Base-by-base conservation (phyloP, 2,797 vertebrate species). In the Phoebastria nigripes region DNA sequence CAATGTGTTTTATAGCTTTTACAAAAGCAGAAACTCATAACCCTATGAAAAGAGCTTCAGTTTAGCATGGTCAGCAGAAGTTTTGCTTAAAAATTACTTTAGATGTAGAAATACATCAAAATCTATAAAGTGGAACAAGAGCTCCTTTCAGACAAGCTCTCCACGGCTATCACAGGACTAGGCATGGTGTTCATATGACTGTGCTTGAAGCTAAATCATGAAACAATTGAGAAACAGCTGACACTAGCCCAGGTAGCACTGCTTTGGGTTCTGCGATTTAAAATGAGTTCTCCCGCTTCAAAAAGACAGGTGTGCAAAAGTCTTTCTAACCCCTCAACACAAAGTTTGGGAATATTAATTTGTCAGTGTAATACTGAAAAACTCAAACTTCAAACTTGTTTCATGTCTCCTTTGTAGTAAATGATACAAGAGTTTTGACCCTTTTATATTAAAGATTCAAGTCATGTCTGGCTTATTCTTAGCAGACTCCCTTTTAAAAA, bases 161-260 rank as follows among this genome's bases (percentile, higher is more conserved):
- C 78, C 47, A 21, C 6, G 20, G 89, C 84, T 86, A 77, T 95
- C 96, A 97, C 89, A 95, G 89, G 96, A 95, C 87, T 5, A 41
- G 61, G 46, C 91, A 92, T 41, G 77, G 84, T 35, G 52, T 67
- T 88, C 97, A 97, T 74, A 82, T 97, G 97, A 97, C 87, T 70
- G 16, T 52, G 87, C 90, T 54, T 67, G 70, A 66, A 95, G 90
- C 89, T 46, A 91, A 81, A 82, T 3, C 65, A 52, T 1, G 0
- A 86, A 76, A 66, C 18, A 25, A 72, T 1, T 10, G 39, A 62
- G 67, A 39, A 94, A 46, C 42, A 84, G 83, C 74, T 80, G 88
- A 92, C 20, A 6, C 0, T 3, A 65, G 59, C 25, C 66, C 94
- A 95, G 76, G 95, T 96, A 87, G 46, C 28, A 20, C 18, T 3